Percentiles rank a stretch among this genome's conserved stretches.
Evolutionary conservation across 2,888 invertebrate genomes (phyloP).

Genomic region (Siphlonurus alternatus): DNA sequence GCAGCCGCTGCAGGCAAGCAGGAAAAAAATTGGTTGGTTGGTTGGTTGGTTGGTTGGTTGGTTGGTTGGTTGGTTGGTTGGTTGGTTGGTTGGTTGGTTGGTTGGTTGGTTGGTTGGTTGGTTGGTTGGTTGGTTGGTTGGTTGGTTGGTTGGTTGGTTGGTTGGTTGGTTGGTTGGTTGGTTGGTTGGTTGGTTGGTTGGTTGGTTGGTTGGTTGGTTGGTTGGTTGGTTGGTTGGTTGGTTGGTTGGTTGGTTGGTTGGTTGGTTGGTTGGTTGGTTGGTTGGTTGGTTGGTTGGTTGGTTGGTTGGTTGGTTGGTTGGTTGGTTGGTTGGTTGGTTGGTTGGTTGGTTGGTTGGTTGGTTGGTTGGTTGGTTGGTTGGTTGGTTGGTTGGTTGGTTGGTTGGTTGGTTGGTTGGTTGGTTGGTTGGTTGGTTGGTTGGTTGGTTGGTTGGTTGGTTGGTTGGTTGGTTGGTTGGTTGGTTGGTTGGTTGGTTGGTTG

Average conservation of each 20-base stretch:
- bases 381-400: neutral
- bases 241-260: neutral
- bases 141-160: neutral
- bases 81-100: neutral
- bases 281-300: neutral
- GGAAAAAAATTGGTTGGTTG: neutral
- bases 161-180: neutral
- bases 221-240: neutral
- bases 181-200: neutral
- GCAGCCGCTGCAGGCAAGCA: too few relatives aligned
- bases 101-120: neutral
- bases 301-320: neutral
- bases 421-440: neutral
- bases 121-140: neutral
- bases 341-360: neutral
- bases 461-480: neutral
- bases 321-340: neutral
- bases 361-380: neutral
- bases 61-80: neutral
- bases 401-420: neutral
- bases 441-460: neutral
- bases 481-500: neutral
- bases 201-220: neutral
- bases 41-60: neutral
- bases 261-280: neutral